These are phyloP conservation scores for Myotis davidii DNA, from an alignment of 2,113 vertebrate species.

Conservation along the genomic window DNA sequence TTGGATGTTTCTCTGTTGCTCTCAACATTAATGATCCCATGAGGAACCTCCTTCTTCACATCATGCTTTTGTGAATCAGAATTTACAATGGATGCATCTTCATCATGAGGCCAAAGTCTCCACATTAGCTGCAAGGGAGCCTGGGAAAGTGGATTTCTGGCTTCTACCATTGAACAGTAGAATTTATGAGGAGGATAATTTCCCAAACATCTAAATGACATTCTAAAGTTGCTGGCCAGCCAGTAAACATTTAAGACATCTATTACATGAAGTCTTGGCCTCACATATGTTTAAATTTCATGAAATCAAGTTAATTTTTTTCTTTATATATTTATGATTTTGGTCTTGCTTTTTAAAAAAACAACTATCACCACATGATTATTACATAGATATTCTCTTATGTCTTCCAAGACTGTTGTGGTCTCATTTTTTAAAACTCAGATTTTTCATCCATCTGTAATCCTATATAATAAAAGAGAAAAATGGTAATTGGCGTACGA, in stretches of 20 bases:
- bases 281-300: not conserved
- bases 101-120: not conserved
- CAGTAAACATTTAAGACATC: not conserved
- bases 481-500: too few relatives aligned
- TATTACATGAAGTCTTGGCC: not conserved
- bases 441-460: not conserved
- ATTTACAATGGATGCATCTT: not conserved
- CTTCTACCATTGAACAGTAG: not conserved
- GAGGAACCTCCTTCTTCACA: not conserved
- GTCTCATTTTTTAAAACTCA: not conserved
- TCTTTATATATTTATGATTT: constrained; percentile 20
- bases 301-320: not conserved
- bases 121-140: not conserved
- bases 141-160: not conserved
- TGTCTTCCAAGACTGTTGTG: not conserved
- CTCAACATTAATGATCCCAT: not conserved
- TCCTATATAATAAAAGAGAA: not conserved
- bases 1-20: not conserved
- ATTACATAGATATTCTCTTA: not conserved
- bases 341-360: not conserved
- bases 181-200: not conserved
- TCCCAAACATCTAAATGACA: not conserved
- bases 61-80: not conserved
- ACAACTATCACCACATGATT: not conserved
- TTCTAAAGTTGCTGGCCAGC: not conserved